A percentile compares a stretch with the other conserved stretches of the same genome.
These are phyloP conservation scores for Pyrocoelia pectoralis DNA, from an alignment of 2,888 invertebrate species.

Conservation along the genomic window DNA sequence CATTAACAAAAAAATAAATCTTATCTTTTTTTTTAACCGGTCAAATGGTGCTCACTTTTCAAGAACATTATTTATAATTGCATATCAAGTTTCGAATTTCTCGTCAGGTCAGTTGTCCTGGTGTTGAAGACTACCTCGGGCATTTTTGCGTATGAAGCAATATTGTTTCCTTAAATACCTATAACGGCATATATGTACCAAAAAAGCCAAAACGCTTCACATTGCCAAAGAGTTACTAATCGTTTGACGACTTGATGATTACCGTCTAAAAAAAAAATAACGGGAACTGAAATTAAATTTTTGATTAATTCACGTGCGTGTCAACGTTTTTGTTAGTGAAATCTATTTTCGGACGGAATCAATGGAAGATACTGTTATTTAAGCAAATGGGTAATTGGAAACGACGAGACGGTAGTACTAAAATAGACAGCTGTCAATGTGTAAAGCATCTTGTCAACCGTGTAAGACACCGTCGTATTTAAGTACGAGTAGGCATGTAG, in stretches of 20 bases:
- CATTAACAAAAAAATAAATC: constrained; percentile 24
- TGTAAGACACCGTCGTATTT: constrained; percentile 39
- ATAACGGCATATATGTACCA: constrained; percentile 50
- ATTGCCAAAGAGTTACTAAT: constrained; percentile 55
- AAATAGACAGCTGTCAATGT: constrained; percentile 43
- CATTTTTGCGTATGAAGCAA: constrained; percentile 33
- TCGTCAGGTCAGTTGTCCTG: constrained; percentile 34
- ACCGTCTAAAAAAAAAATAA: constrained; percentile 42
- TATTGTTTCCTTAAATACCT: constrained; percentile 39
- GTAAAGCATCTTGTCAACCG: constrained; percentile 42
- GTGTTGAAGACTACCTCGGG: constrained; percentile 22
- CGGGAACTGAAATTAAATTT: constrained; percentile 53
- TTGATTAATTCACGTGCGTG: constrained; percentile 55
- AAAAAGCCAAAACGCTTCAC: constrained; percentile 44
- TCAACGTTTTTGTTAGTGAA: constrained; percentile 43
- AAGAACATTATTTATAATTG: constrained; percentile 35
- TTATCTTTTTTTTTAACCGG: constrained; percentile 27
- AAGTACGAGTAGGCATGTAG: constrained; percentile 39
- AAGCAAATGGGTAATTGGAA: constrained; percentile 28
- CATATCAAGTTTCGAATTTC: constrained; percentile 36
- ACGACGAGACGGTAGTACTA: constrained; percentile 37
- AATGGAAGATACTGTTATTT: constrained; percentile 7
- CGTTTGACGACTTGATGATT: constrained; percentile 42
- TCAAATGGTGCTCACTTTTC: constrained; percentile 28
- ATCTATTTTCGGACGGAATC: constrained; percentile 8